Evolutionary conservation across 2,797 vertebrate species (phyloP).

Genomic region (Halcyon leucocephala): DNA sequence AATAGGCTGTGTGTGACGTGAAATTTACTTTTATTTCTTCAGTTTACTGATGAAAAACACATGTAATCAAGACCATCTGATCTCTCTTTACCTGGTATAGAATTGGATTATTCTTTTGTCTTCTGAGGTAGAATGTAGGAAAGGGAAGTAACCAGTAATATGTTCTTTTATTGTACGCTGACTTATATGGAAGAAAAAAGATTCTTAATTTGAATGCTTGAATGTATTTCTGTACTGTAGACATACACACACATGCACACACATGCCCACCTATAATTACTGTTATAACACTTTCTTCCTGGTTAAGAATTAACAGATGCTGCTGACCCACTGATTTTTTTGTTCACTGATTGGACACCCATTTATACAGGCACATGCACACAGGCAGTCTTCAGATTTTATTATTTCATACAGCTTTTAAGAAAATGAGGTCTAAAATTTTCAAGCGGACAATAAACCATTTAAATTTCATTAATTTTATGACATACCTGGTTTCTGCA

Average conservation of each 20-base stretch:
- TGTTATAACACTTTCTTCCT: background rate
- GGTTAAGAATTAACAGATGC: background rate
- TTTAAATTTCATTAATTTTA: constrained; percentile 71
- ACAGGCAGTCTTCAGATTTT: background rate
- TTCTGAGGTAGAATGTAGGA: background rate
- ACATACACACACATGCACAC: background rate
- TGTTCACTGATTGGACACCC: background rate
- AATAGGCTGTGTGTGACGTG: background rate
- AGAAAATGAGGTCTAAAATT: constrained; percentile 18
- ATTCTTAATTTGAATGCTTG: background rate
- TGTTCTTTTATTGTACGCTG: background rate
- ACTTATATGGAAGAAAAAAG: background rate
- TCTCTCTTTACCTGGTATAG: background rate
- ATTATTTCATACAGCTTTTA: constrained; percentile 45
- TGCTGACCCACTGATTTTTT: background rate
- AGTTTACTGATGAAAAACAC: background rate
- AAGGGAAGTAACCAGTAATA: background rate
- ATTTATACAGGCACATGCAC: background rate
- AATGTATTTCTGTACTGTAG: background rate
- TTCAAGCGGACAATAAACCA: constrained; percentile 44
- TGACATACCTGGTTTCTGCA: constrained; percentile 45
- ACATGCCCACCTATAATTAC: background rate
- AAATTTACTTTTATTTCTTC: background rate
- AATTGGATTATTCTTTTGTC: background rate
- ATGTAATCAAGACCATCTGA: background rate